A percentile compares a stretch with the other conserved stretches of the same genome.
phyloP scores from a whole-genome alignment of 2,113 vertebrate species.

The Cepphus grylle region DNA sequence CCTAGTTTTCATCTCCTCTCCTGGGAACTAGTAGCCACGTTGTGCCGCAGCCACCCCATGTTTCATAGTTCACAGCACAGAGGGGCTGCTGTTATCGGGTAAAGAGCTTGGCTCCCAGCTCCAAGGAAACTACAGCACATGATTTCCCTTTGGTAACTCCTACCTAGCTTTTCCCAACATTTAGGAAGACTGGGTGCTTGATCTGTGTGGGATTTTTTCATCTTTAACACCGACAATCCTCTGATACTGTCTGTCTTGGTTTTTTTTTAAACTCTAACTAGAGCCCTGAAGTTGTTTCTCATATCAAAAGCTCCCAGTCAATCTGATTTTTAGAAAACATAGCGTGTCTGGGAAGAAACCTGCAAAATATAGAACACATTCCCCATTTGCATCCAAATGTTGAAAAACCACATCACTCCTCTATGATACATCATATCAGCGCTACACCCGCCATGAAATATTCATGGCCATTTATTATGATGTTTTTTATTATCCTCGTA shows the following conservation, averaged over 20 bases:
- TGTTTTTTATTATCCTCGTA: constrained; percentile 32
- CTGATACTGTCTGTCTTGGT: not conserved
- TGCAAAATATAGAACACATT: constrained; percentile 33
- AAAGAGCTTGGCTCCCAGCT: not conserved
- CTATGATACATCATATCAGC: not conserved
- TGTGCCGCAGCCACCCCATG: not conserved
- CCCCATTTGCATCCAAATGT: constrained; percentile 35
- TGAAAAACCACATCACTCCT: constrained; percentile 17
- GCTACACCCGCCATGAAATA: constrained; percentile 37
- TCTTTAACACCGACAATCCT: not conserved
- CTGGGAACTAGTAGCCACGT: not conserved
- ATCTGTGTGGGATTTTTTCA: not conserved
- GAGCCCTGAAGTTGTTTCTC: constrained; percentile 36
- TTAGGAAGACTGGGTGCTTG: not conserved
- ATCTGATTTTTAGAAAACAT: constrained; percentile 29
- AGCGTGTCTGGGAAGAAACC: constrained; percentile 15
- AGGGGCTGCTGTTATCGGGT: not conserved
- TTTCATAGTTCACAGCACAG: accelerated
- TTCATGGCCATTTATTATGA: constrained; percentile 49
- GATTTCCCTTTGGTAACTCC: not conserved
- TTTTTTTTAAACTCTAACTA: not conserved
- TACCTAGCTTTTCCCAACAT: not conserved
- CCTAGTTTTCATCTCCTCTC: not conserved
- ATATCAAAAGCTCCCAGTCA: constrained; percentile 45
- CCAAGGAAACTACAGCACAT: not conserved